A percentile compares a stretch with the other conserved stretches of the same genome.
Evolutionary conservation across 2,113 vertebrate species (phyloP).

Genomic region (Plecturocebus donacophilus): DNA sequence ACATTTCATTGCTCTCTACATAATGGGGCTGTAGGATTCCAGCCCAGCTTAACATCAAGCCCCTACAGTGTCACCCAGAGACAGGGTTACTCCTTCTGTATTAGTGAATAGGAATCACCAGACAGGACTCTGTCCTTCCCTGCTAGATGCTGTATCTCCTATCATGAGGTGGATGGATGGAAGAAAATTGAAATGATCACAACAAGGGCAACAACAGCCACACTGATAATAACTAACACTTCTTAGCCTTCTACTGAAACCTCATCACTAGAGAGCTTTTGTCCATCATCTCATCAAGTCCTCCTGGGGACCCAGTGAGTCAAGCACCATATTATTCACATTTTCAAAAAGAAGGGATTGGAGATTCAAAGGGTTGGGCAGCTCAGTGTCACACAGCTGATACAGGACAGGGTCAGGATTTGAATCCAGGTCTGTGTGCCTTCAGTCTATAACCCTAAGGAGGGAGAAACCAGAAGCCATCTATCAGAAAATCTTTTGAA

Average conservation of each 20-base stretch:
- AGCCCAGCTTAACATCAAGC: slow-evolving; percentile 68
- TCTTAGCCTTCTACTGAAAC: neutral
- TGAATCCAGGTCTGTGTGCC: neutral
- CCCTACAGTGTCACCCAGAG: neutral
- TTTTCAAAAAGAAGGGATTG: neutral
- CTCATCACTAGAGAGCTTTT: neutral
- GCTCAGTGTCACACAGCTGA: neutral
- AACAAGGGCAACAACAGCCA: neutral
- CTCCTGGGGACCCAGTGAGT: neutral
- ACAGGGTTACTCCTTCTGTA: neutral
- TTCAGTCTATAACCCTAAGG: neutral
- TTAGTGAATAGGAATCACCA: neutral
- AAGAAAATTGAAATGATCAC: neutral
- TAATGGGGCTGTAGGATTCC: slow-evolving; percentile 75
- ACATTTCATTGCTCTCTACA: slow-evolving; percentile 78
- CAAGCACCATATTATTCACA: neutral
- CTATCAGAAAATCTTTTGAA: neutral
- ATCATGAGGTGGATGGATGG: neutral
- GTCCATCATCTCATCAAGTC: neutral
- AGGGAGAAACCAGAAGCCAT: neutral
- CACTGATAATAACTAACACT: neutral
- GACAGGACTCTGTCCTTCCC: neutral
- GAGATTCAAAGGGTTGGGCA: neutral
- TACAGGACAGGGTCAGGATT: neutral
- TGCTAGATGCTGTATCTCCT: neutral